phyloP scores from a whole-genome alignment of 2,113 vertebrate species.

The Plectropomus leopardus region DNA sequence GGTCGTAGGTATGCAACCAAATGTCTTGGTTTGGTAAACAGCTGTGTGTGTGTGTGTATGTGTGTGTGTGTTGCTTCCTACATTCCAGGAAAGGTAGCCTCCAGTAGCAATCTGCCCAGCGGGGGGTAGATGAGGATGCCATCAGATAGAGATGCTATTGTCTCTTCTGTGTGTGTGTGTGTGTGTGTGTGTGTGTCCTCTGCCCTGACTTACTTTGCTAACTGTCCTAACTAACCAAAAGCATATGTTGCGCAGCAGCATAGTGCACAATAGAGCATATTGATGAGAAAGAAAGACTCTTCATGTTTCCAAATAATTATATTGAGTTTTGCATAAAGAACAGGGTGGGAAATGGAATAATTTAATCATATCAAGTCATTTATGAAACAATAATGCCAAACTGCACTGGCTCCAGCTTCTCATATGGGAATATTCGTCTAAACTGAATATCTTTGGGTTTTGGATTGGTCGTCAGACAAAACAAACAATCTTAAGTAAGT shows the following conservation, averaged over 20 bases:
- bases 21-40: constrained; percentile 55
- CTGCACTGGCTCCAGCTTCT: background rate
- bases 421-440: background rate
- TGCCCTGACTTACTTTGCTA: constrained; percentile 42
- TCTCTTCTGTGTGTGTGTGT: constrained; percentile 55
- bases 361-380: constrained; percentile 6
- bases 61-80: constrained; percentile 39
- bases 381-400: background rate
- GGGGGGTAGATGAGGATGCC: constrained; percentile 72
- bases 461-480: too few relatives aligned
- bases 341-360: background rate
- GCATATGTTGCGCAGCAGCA: constrained; percentile 61
- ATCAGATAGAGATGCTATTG: constrained; percentile 78
- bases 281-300: constrained; percentile 36
- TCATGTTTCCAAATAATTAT: background rate
- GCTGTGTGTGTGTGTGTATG: constrained; percentile 42
- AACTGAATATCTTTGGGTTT: too few relatives aligned
- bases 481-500: background rate
- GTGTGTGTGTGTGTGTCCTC: constrained; percentile 55
- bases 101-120: constrained; percentile 70
- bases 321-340: background rate
- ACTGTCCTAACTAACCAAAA: constrained; percentile 70
- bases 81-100: constrained; percentile 77
- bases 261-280: constrained; percentile 41
- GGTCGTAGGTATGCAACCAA: constrained; percentile 63